Percentiles rank a stretch among this genome's conserved stretches.
Conservation (phyloP, 2,888 invertebrate genomes). For the Parnassius mnemosyne region DNA sequence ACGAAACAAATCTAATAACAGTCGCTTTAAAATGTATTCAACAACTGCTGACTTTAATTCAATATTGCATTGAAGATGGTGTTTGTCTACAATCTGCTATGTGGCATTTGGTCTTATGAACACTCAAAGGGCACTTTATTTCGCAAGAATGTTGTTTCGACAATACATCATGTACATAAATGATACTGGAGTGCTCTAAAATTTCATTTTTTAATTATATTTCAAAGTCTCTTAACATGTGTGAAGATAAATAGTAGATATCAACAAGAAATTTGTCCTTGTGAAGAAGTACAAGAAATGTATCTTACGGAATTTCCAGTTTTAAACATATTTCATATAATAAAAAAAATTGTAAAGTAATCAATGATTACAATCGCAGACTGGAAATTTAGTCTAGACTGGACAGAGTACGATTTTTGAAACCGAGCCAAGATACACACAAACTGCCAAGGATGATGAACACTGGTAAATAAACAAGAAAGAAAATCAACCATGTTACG, state of each 20-base stretch:
- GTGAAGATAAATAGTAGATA: too few relatives aligned
- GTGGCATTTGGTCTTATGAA: conserved; percentile 10
- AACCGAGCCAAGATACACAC: conserved; percentile 23
- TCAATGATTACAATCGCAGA: conserved; percentile 19
- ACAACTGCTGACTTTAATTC: not conserved
- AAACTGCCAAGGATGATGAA: conserved; percentile 3
- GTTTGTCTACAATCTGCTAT: not conserved
- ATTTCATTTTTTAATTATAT: too few relatives aligned
- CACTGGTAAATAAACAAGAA: conserved; percentile 9
- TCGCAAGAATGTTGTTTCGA: not conserved
- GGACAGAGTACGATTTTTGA: conserved; percentile 26
- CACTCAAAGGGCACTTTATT: conserved; percentile 2
- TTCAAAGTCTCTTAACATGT: too few relatives aligned
- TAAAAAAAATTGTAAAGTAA: conserved; percentile 8
- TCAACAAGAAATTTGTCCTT: too few relatives aligned
- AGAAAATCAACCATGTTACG: not conserved
- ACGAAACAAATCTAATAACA: not conserved
- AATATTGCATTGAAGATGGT: conserved; percentile 2
- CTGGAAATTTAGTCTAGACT: conserved; percentile 16
- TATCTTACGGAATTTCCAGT: too few relatives aligned
- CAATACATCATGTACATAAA: too few relatives aligned
- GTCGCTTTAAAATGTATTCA: not conserved
- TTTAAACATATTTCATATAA: conserved; percentile 1
- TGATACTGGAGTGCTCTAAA: too few relatives aligned
- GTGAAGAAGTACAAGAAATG: too few relatives aligned